Evolutionary conservation across 2,797 vertebrate species (phyloP).

Genomic region (Sebastes hubbsi): DNA sequence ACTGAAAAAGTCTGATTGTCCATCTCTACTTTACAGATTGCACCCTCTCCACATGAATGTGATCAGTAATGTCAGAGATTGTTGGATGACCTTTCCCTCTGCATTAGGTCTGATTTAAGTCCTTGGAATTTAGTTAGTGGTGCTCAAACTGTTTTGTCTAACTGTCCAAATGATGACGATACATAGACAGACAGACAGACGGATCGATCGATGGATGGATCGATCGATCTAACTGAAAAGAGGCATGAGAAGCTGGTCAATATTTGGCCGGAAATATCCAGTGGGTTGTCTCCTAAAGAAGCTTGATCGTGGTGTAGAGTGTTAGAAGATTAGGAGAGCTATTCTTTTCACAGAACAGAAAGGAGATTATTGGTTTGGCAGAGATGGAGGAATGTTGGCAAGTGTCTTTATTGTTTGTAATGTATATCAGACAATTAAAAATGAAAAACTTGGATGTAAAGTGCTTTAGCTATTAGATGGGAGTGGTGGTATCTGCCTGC

Average conservation of each 20-base stretch:
- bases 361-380: constrained; percentile 6
- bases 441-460: not conserved
- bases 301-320: not conserved
- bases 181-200: not conserved
- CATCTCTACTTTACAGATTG: constrained; percentile 5
- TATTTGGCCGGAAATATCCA: not conserved
- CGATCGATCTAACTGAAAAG: not conserved
- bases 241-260: no score
- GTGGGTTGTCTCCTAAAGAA: not conserved
- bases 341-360: constrained; percentile 2
- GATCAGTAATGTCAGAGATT: constrained; percentile 40
- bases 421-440: constrained; percentile 5
- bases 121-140: constrained; percentile 42
- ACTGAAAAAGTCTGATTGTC: no score
- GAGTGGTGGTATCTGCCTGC: not conserved
- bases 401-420: constrained; percentile 10
- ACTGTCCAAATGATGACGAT: not conserved
- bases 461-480: not conserved
- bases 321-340: not conserved
- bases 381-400: not conserved
- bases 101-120: constrained; percentile 56
- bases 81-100: constrained; percentile 60
- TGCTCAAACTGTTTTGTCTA: constrained; percentile 6
- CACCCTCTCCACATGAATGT: constrained; percentile 30
- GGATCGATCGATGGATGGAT: not conserved